These are phyloP conservation scores for Dolichoris vasculosae DNA, from an alignment of 1,140 invertebrate species.

Conservation along the genomic window DNA sequence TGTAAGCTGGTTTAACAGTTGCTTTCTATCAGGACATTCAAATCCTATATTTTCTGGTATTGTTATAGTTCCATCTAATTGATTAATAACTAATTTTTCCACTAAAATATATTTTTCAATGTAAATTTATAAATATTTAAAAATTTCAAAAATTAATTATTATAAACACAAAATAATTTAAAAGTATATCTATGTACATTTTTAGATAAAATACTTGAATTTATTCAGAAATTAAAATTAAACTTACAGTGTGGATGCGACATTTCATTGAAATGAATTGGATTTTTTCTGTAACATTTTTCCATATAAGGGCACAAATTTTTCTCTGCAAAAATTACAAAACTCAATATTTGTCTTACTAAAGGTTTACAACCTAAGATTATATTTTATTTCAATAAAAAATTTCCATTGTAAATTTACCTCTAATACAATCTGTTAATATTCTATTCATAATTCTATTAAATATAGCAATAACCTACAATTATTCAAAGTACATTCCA, in stretches of 20 bases:
- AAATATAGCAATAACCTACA: neutral
- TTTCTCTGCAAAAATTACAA: constrained; percentile 55
- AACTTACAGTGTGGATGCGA: constrained; percentile 84
- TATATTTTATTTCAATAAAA: constrained; percentile 26
- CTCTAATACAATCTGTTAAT: neutral
- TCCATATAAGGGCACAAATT: constrained; percentile 65
- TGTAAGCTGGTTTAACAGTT: constrained; percentile 66
- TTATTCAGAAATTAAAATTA: constrained; percentile 45
- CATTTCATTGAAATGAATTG: constrained; percentile 86
- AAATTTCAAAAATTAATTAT: neutral
- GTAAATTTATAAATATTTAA: neutral
- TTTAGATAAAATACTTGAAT: neutral
- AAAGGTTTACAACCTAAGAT: too few species aligned
- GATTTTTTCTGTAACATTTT: constrained; percentile 86
- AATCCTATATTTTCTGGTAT: constrained; percentile 63
- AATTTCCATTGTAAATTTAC: constrained; percentile 33
- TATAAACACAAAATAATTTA: too few species aligned
- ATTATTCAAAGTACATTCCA: neutral
- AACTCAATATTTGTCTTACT: neutral
- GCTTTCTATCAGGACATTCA: constrained; percentile 62
- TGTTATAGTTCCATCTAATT: constrained; percentile 57
- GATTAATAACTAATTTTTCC: constrained; percentile 64
- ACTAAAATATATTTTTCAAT: constrained; percentile 61
- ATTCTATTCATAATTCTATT: constrained; percentile 12
- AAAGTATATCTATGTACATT: too few species aligned